Evolutionary conservation across 2,113 vertebrate species (phyloP).

Genomic region (Isichthys henryi): DNA sequence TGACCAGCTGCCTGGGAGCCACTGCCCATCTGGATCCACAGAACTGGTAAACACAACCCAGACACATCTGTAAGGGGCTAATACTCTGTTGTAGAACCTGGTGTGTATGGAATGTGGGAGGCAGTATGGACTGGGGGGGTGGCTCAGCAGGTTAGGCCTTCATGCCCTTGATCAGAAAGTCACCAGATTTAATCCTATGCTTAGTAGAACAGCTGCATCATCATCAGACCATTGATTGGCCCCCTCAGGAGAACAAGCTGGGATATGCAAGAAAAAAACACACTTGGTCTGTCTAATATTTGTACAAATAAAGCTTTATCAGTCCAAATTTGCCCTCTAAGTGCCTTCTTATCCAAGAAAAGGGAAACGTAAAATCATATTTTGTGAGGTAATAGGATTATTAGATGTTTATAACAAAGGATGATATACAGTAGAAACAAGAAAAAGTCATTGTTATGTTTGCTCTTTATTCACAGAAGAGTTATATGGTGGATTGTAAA

Average conservation of each 20-base stretch:
- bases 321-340: neutral
- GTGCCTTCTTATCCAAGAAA: neutral
- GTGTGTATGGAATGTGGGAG: neutral
- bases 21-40: constrained; percentile 66
- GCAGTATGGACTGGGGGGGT: too few species aligned
- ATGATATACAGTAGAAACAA: neutral
- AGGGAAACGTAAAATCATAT: neutral
- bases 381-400: neutral
- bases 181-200: too few species aligned
- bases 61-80: neutral
- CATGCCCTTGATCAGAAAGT: too few species aligned
- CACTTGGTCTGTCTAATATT: neutral
- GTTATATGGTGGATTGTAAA: constrained; percentile 53
- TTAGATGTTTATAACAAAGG: neutral
- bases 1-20: constrained; percentile 55
- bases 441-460: constrained; percentile 32
- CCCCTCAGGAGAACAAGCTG: too few species aligned
- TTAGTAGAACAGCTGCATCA: too few species aligned
- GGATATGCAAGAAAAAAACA: neutral
- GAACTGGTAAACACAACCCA: constrained; percentile 67
- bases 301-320: neutral
- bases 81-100: neutral
- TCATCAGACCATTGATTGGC: too few species aligned
- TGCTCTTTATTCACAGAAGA: neutral
- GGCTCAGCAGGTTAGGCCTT: too few species aligned